A percentile compares a stretch with the other conserved stretches of the same genome.
Conservation (phyloP, 2,888 invertebrate species). For the Calliphora vomitoria region DNA sequence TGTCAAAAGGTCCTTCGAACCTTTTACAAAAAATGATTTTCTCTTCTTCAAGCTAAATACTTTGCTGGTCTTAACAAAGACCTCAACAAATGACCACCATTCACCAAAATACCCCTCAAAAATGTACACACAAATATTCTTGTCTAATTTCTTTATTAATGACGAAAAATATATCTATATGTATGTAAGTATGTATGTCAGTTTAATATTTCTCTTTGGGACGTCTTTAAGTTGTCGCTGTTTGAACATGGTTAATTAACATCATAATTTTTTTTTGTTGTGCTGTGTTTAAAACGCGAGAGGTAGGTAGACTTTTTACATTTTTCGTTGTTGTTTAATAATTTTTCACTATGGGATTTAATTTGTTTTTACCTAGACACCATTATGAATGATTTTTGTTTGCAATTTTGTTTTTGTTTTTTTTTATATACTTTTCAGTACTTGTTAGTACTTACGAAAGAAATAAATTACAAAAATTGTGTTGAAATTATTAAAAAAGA, state of each 20-base stretch:
- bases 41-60: not conserved
- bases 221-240: conserved; percentile 46
- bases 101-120: conserved; percentile 13
- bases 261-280: conserved; percentile 49
- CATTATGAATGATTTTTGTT: conserved; percentile 37
- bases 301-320: not conserved
- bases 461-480: conserved; percentile 50
- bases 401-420: conserved; percentile 1
- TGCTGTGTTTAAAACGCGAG: conserved; percentile 30
- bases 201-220: conserved; percentile 38
- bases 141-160: conserved; percentile 48
- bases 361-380: conserved; percentile 59
- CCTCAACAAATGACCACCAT: not conserved
- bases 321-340: conserved; percentile 20
- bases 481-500: conserved; percentile 31
- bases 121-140: not conserved
- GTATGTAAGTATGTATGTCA: conserved; percentile 29
- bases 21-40: not conserved
- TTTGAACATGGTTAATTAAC: conserved; percentile 65
- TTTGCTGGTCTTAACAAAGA: conserved; percentile 9
- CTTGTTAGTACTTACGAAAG: conserved; percentile 21
- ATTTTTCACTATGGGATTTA: conserved; percentile 54
- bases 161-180: conserved; percentile 22
- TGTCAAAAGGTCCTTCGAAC: not conserved
- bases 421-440: not conserved